Conservation (phyloP, 1,140 invertebrate species). For the Dolichoris vasculosae region DNA sequence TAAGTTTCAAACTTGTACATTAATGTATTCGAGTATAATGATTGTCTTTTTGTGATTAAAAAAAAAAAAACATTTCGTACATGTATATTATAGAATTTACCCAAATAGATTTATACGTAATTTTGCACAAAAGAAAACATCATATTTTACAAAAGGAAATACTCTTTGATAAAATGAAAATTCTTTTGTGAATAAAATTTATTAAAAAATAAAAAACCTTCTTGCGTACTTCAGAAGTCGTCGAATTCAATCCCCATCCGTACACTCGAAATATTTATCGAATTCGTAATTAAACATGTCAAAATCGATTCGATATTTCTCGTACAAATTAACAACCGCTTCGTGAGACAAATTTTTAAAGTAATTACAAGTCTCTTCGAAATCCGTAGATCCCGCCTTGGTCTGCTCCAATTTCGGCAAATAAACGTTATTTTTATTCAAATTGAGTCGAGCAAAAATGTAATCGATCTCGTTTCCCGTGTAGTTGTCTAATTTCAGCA, state of each 20-base stretch:
- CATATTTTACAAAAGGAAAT: conserved; percentile 18
- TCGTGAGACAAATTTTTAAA: conserved; percentile 63
- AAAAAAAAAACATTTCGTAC: neutral
- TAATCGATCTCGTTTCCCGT: conserved; percentile 59
- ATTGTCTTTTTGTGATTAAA: conserved; percentile 12
- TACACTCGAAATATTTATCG: conserved; percentile 63
- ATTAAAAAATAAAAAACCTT: conserved; percentile 12
- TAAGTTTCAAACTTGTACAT: conserved; percentile 20
- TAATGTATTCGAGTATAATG: neutral
- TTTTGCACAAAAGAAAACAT: conserved; percentile 51
- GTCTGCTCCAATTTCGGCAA: conserved; percentile 61
- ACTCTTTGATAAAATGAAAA: conserved; percentile 9
- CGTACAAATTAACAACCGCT: conserved; percentile 62
- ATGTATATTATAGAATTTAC: conserved; percentile 9
- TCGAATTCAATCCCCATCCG: conserved; percentile 42
- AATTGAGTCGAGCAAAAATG: conserved; percentile 63
- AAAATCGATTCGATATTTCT: conserved; percentile 70
- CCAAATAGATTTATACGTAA: conserved; percentile 22
- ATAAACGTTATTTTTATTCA: conserved; percentile 56
- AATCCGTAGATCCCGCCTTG: conserved; percentile 62
- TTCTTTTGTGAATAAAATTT: conserved; percentile 43
- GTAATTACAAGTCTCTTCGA: conserved; percentile 66
- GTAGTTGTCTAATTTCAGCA: conserved; percentile 69
- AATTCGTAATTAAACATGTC: conserved; percentile 70
- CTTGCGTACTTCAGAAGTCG: neutral